Evolutionary conservation across 2,888 invertebrate genomes (phyloP).

Genomic region (Apoderus coryli): DNA sequence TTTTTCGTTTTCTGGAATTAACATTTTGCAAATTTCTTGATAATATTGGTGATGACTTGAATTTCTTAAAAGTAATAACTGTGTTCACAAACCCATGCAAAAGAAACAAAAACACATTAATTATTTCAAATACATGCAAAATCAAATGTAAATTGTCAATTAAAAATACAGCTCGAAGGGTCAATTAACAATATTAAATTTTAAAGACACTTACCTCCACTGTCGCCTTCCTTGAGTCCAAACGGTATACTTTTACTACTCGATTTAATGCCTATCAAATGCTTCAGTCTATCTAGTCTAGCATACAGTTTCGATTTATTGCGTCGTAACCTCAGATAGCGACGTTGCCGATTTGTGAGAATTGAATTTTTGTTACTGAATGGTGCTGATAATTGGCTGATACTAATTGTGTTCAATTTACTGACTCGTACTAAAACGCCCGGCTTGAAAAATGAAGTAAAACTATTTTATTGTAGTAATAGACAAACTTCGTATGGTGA

Average conservation of each 20-base stretch:
- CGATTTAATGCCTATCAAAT: conserved; percentile 25
- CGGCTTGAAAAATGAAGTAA: no score
- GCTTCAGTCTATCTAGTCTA: conserved; percentile 28
- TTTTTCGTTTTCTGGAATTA: conserved; percentile 50
- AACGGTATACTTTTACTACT: conserved; percentile 30
- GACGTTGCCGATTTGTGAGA: conserved; percentile 15
- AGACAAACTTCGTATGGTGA: no score
- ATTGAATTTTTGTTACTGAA: conserved; percentile 23
- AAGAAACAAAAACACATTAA: conserved; percentile 18
- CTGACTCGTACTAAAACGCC: conserved; percentile 81
- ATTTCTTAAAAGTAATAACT: conserved; percentile 79
- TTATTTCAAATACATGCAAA: conserved; percentile 11
- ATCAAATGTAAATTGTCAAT: conserved; percentile 18
- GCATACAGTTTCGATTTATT: conserved; percentile 29
- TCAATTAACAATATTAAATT: no score
- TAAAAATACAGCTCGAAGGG: no score
- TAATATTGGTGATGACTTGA: conserved; percentile 23
- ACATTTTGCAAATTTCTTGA: conserved; percentile 8
- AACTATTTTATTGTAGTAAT: no score
- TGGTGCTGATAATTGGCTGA: conserved; percentile 25
- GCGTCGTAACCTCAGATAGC: conserved; percentile 24
- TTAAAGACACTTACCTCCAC: conserved; percentile 39
- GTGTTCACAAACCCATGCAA: conserved; percentile 28
- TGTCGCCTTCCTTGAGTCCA: conserved; percentile 34
- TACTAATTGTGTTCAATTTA: conserved; percentile 54